These are phyloP conservation scores for Podarcis cretensis DNA, from an alignment of 2,113 vertebrate species.

Conservation along the genomic window DNA sequence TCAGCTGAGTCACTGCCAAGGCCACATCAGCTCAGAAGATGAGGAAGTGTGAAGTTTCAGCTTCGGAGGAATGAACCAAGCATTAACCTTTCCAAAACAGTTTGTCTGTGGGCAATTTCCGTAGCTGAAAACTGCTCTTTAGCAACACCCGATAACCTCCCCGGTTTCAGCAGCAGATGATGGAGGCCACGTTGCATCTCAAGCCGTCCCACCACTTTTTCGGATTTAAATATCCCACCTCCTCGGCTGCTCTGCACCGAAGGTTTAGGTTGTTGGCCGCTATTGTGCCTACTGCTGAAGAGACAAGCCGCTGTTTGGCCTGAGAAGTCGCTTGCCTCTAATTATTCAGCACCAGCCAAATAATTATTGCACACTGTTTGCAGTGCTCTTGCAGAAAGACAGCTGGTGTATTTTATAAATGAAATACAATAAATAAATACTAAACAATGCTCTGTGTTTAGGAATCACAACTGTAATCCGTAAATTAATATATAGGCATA, in stretches of 20 bases:
- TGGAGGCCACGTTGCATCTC: background rate
- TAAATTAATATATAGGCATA: background rate
- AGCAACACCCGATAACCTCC: background rate
- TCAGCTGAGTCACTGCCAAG: constrained; percentile 48
- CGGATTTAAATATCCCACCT: background rate
- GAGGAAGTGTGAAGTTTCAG: constrained; percentile 44
- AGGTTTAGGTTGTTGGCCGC: too few relatives aligned
- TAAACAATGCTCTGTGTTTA: background rate
- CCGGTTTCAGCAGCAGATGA: background rate
- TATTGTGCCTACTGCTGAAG: background rate
- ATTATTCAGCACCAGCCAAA: background rate
- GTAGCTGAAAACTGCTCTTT: constrained; percentile 21
- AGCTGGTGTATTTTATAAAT: background rate
- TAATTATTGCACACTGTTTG: background rate
- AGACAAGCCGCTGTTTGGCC: background rate
- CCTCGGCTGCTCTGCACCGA: background rate
- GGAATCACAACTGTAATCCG: too few relatives aligned
- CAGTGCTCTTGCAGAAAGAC: background rate
- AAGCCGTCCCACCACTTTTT: background rate
- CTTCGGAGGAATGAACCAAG: constrained; percentile 51
- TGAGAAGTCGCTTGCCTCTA: background rate
- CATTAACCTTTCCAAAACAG: background rate
- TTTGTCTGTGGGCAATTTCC: background rate
- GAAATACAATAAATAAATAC: background rate
- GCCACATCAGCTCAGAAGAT: constrained; percentile 39